Evolutionary conservation across 2,797 vertebrate species (phyloP).

Genomic region (Anguilla anguilla): DNA sequence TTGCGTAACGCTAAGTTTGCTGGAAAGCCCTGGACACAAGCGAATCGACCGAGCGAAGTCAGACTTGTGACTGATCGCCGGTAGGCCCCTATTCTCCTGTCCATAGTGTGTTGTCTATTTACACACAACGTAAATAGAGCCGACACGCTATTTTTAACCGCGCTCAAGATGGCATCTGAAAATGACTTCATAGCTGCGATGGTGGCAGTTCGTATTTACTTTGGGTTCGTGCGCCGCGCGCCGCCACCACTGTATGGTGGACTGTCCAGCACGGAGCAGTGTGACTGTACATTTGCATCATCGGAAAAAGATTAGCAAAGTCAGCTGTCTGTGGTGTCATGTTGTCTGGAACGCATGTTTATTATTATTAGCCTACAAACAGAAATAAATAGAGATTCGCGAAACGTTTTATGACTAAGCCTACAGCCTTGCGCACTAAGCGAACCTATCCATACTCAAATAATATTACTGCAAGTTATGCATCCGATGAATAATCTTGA

Average conservation of each 20-base stretch:
- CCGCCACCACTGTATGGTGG: background rate
- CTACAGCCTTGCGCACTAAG: no score
- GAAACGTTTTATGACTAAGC: no score
- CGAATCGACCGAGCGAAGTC: constrained; percentile 41
- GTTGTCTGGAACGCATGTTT: background rate
- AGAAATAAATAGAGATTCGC: no score
- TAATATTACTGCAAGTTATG: no score
- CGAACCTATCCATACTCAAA: no score
- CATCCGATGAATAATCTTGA: background rate
- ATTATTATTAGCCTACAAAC: background rate
- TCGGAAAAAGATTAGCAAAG: background rate
- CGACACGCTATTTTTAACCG: constrained; percentile 46
- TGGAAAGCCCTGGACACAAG: constrained; percentile 46
- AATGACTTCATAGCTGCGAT: constrained; percentile 32
- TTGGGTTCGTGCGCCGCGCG: background rate
- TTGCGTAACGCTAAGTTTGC: constrained; percentile 52
- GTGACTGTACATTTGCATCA: background rate
- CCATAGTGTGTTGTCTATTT: constrained; percentile 43
- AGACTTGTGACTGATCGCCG: constrained; percentile 31
- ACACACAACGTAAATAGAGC: constrained; percentile 54
- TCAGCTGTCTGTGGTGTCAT: background rate
- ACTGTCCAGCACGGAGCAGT: background rate
- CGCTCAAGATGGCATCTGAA: constrained; percentile 29
- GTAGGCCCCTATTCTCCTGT: constrained; percentile 17
- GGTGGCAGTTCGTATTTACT: constrained; percentile 11